Evolutionary conservation across 1,140 invertebrate genomes (phyloP).

Genomic region (Drosophila aff.): DNA sequence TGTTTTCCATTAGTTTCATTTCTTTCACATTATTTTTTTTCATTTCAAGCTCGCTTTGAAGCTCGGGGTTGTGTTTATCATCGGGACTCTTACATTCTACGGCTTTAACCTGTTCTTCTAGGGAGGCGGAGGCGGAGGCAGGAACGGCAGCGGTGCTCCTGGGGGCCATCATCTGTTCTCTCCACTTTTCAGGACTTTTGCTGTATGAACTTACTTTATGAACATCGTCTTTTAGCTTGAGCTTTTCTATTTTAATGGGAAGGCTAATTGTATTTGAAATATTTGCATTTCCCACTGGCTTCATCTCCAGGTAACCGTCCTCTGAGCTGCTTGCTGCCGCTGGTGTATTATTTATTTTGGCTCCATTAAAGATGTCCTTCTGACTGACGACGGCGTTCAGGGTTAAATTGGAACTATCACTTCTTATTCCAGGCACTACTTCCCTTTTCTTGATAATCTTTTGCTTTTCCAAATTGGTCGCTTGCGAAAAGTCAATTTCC

Average conservation of each 20-base stretch:
- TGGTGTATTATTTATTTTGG: slow-evolving; percentile 17
- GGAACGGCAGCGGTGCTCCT: neutral
- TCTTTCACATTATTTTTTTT: slow-evolving; percentile 20
- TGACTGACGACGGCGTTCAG: slow-evolving; percentile 31
- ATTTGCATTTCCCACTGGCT: slow-evolving; percentile 73
- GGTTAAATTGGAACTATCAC: slow-evolving; percentile 44
- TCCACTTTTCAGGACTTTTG: slow-evolving; percentile 18
- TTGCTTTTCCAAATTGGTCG: slow-evolving; percentile 36
- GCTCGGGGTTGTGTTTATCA: slow-evolving; percentile 11
- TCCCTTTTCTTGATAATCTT: slow-evolving; percentile 33
- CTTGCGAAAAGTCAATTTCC: slow-evolving; percentile 91
- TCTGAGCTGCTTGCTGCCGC: slow-evolving; percentile 22
- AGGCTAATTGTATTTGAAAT: slow-evolving; percentile 23
- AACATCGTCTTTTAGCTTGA: slow-evolving; percentile 36
- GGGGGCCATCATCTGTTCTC: slow-evolving; percentile 6
- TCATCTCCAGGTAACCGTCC: slow-evolving; percentile 85
- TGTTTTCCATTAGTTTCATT: slow-evolving; percentile 26
- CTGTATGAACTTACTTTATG: slow-evolving; percentile 26
- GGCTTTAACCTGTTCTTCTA: slow-evolving; percentile 17
- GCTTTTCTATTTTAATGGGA: slow-evolving; percentile 46
- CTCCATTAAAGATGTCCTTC: slow-evolving; percentile 33
- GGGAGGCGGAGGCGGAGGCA: neutral
- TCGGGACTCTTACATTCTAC: slow-evolving; percentile 7
- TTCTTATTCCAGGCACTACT: slow-evolving; percentile 47
- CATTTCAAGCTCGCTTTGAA: slow-evolving; percentile 4